phyloP scores from a whole-genome alignment of 2,113 vertebrate species.

The Festucalex cinctus region DNA sequence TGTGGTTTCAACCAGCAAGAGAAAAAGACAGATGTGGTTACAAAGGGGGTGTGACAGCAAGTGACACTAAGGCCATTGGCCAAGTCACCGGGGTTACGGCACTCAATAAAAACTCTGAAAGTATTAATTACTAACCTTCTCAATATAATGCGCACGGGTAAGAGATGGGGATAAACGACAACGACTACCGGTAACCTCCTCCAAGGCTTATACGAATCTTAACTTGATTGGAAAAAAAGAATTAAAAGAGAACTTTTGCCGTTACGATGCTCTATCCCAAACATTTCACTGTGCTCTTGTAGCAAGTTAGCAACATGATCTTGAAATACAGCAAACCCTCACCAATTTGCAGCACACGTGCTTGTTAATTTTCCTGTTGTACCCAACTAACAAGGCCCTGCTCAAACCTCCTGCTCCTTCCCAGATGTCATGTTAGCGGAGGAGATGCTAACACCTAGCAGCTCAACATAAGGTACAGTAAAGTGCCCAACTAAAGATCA shows the following conservation, averaged over 20 bases:
- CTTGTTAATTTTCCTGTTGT: no score
- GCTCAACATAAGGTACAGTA: no score
- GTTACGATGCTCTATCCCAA: neutral
- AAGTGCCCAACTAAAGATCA: no score
- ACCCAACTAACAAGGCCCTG: no score
- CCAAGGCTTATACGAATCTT: slow-evolving; percentile 32
- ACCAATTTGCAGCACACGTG: no score
- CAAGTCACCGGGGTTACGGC: slow-evolving; percentile 15
- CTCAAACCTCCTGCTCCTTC: no score
- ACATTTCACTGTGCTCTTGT: no score
- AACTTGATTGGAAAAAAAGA: neutral
- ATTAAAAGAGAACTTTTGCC: neutral
- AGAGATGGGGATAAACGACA: slow-evolving; percentile 40
- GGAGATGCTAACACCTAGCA: no score
- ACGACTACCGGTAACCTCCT: slow-evolving; percentile 47
- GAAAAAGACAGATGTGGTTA: slow-evolving; percentile 3
- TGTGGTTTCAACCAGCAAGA: slow-evolving; percentile 6
- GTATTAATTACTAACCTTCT: slow-evolving; percentile 19
- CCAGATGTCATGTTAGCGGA: no score
- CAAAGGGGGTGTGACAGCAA: slow-evolving; percentile 21
- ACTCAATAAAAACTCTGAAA: slow-evolving; percentile 21
- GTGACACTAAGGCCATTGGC: slow-evolving; percentile 36
- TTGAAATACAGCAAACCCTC: no score
- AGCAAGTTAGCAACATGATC: no score
- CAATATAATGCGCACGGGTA: slow-evolving; percentile 16